phyloP scores from a whole-genome alignment of 2,888 invertebrate genomes.

The Rhodophaea formosa region DNA sequence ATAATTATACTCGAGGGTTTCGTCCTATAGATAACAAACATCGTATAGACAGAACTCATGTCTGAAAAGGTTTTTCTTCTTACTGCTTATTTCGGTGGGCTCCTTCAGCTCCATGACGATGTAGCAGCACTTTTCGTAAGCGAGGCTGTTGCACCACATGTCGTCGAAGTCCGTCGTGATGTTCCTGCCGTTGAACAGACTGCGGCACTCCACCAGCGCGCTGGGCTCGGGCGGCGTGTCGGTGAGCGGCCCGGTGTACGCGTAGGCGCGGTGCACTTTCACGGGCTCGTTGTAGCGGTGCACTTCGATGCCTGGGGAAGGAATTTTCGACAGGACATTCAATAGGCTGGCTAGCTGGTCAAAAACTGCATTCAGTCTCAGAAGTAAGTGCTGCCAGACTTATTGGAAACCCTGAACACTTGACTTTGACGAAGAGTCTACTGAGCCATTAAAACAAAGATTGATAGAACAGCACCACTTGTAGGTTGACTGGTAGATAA shows the following conservation, averaged over 20 bases:
- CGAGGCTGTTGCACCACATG: constrained; percentile 83
- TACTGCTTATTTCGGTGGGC: constrained; percentile 63
- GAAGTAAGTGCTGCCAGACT: no score
- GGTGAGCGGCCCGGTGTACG: constrained; percentile 51
- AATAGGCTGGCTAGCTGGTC: no score
- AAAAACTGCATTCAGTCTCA: no score
- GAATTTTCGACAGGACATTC: not conserved
- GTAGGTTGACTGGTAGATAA: no score
- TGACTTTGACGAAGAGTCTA: no score
- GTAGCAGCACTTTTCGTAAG: constrained; percentile 59
- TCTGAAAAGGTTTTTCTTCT: constrained; percentile 28
- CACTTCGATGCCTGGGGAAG: constrained; percentile 73
- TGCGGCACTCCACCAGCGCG: constrained; percentile 62
- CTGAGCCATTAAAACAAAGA: no score
- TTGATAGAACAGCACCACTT: no score
- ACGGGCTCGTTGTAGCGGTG: constrained; percentile 54
- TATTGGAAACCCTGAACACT: no score
- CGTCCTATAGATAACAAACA: no score
- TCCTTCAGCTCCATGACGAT: constrained; percentile 63
- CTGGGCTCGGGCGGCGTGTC: constrained; percentile 45
- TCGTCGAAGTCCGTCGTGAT: constrained; percentile 84
- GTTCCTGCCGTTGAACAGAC: constrained; percentile 85
- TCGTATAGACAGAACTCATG: no score
- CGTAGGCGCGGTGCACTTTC: constrained; percentile 55
- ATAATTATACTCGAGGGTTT: no score